Evolutionary conservation across 1,140 invertebrate genomes (phyloP).

Genomic region (Melanaphis sacchari): DNA sequence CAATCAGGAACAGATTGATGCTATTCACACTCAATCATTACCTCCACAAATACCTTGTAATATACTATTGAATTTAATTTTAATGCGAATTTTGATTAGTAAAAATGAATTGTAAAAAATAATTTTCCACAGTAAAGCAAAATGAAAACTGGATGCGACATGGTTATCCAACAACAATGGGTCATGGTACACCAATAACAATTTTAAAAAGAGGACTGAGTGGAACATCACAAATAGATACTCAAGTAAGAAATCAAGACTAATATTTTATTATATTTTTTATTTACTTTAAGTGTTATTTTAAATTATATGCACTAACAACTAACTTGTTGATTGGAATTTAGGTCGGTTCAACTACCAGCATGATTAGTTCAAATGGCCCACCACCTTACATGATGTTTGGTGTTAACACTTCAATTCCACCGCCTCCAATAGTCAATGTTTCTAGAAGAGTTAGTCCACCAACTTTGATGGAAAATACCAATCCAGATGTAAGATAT

Average conservation of each 20-base stretch:
- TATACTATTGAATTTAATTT: not conserved
- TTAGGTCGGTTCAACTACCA: conserved; percentile 36
- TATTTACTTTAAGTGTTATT: not conserved
- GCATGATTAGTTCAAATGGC: conserved; percentile 45
- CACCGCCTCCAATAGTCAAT: conserved; percentile 59
- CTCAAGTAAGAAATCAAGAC: conserved; percentile 14
- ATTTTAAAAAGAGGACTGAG: conserved; percentile 50
- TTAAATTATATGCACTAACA: not conserved
- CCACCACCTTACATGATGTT: conserved; percentile 51
- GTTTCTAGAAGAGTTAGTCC: conserved; percentile 50
- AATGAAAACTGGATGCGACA: conserved; percentile 51
- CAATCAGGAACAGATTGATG: conserved; percentile 26
- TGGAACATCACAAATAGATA: conserved; percentile 38
- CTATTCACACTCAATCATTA: conserved; percentile 12
- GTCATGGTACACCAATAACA: conserved; percentile 34
- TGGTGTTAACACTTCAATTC: conserved; percentile 59
- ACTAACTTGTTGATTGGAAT: not conserved
- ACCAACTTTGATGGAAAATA: conserved; percentile 24
- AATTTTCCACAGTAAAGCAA: conserved; percentile 31
- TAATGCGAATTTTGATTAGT: not conserved
- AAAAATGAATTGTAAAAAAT: not conserved
- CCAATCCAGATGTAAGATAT: conserved; percentile 35
- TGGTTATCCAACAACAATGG: conserved; percentile 41
- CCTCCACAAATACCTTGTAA: conserved; percentile 35
- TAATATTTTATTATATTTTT: not conserved